Evolutionary conservation across 2,888 invertebrate species (phyloP), one percentile per base, ranked within the genome.

Genomic region (Diogma glabrata): DNA sequence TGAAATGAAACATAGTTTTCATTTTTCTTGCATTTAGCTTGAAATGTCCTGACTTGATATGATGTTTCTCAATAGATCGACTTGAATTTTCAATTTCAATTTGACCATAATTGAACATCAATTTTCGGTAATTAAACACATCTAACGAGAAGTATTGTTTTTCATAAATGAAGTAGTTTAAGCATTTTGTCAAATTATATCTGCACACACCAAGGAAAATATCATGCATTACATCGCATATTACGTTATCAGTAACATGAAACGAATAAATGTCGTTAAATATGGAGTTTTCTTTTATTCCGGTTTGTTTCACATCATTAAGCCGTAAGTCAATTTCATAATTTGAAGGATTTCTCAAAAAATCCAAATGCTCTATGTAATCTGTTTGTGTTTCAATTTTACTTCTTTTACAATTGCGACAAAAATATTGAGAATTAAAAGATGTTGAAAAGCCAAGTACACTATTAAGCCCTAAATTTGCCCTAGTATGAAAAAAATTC

Each of bases 381-480:
- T n/a, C n/a, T n/a, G n/a, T n/a, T n/a, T n/a, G n/a, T n/a, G n/a
- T n/a, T n/a, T n/a, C n/a, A n/a, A n/a, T n/a, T n/a, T n/a, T n/a
- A n/a, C n/a, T n/a, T n/a, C n/a, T n/a, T n/a, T n/a, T n/a, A n/a
- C n/a, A n/a, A n/a, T n/a, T n/a, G n/a, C n/a, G n/a, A n/a, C n/a
- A n/a, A n/a, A n/a, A 8, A 8, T 7, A 26, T 8, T 20, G 17
- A 14, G 51, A 47, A 30, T 51, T 51, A n/a, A 51, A 51, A 1
- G 47, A 47, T 8, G 16, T 14, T 3, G 14, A 23, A 47, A 24
- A 51, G 10, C 36, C 51, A 33, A 51, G 24, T 14, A 51, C 26
- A 36, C 47, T 47, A 22, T 51, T 51, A 14, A 51, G 30, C 14
- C 46, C 51, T 23, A 47, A 22, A 51, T 45, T 46, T 20, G 20